Percentiles rank a stretch among this genome's conserved stretches.
Evolutionary conservation across 2,888 invertebrate species (phyloP).

Genomic region (Cryptus armator): DNA sequence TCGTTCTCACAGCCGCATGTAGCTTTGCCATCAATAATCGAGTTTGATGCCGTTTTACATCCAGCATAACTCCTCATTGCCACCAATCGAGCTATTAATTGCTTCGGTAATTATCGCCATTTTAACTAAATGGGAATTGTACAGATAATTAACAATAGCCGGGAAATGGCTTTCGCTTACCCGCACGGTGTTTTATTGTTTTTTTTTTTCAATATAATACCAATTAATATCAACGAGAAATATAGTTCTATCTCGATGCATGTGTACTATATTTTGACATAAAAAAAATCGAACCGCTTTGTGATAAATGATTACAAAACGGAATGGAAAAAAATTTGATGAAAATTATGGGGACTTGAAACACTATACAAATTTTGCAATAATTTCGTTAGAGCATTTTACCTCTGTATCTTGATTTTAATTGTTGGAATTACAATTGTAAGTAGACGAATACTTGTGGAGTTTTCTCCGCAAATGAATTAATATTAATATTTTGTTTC

Average conservation of each 20-base stretch:
- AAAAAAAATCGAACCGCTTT: neutral
- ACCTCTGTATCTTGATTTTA: no score
- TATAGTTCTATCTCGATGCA: no score
- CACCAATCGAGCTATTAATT: slow-evolving; percentile 72
- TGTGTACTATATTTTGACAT: no score
- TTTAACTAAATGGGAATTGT: slow-evolving; percentile 44
- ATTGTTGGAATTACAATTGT: no score
- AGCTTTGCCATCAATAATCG: slow-evolving; percentile 69
- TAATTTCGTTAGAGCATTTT: no score
- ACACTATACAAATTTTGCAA: no score
- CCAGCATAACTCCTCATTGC: slow-evolving; percentile 60
- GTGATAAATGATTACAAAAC: no score
- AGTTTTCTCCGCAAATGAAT: no score
- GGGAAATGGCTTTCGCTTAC: slow-evolving; percentile 1
- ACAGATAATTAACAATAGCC: slow-evolving; percentile 7
- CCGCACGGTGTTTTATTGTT: neutral
- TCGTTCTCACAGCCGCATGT: slow-evolving; percentile 67
- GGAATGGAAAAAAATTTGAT: no score
- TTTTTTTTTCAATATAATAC: neutral
- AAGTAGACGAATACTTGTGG: no score
- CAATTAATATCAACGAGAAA: neutral
- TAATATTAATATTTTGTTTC: no score
- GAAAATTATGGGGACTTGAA: no score
- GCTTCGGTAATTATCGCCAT: slow-evolving; percentile 58
- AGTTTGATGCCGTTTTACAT: slow-evolving; percentile 70